Conservation (phyloP, 2,888 invertebrate genomes). For the Norana najaformis region DNA sequence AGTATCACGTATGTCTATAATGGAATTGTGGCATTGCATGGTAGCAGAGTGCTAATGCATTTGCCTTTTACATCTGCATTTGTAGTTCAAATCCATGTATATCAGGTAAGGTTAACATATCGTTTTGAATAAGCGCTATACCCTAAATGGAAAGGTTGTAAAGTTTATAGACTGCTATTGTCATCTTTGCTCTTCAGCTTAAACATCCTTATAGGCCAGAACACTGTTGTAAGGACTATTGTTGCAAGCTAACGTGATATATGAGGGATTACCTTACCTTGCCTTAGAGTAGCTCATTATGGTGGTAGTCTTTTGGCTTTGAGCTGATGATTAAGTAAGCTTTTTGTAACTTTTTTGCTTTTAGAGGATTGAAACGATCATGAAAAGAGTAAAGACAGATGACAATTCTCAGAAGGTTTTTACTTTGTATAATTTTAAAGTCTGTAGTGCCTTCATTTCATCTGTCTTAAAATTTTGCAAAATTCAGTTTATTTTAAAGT, state of each 20-base stretch:
- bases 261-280: not conserved
- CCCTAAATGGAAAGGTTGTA: not conserved
- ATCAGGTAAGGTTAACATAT: not conserved
- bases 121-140: not conserved
- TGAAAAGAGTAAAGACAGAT: not conserved
- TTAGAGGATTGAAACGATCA: not conserved
- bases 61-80: not conserved
- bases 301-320: not conserved
- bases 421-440: not conserved
- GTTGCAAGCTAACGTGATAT: not conserved
- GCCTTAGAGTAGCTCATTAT: not conserved
- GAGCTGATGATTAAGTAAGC: not conserved
- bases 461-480: not conserved
- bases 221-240: not conserved
- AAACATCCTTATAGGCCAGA: not conserved
- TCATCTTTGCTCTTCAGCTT: not conserved
- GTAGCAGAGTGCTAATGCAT: not conserved
- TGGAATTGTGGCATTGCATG: too few relatives aligned
- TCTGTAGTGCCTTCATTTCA: not conserved
- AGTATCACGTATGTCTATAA: too few relatives aligned
- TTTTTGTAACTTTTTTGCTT: not conserved
- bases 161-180: not conserved
- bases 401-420: not conserved
- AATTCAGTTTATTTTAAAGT: too few relatives aligned
- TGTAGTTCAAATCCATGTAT: not conserved